These are phyloP conservation scores for Bombus vancouverensis DNA, from an alignment of 1,140 invertebrate genomes.

Conservation along the genomic window DNA sequence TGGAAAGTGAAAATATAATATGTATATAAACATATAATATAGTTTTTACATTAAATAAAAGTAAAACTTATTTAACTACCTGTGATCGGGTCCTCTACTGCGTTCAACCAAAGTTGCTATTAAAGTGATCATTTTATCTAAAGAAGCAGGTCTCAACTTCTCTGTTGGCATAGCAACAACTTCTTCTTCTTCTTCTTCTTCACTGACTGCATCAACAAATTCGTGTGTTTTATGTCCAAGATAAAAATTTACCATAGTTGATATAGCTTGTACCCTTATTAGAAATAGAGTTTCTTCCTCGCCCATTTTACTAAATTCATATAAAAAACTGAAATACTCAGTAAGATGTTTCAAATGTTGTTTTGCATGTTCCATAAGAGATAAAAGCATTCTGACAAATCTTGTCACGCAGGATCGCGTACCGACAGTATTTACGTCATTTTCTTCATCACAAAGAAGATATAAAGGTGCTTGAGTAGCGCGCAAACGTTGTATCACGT, in stretches of 20 bases:
- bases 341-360: constrained; percentile 93
- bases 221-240: constrained; percentile 90
- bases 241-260: constrained; percentile 95
- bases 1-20: constrained; percentile 66
- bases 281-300: constrained; percentile 95
- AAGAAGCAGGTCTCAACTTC: constrained; percentile 92
- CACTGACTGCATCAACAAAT: constrained; percentile 87
- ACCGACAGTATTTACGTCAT: constrained; percentile 86
- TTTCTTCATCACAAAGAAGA: constrained; percentile 77
- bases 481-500: constrained; percentile 94
- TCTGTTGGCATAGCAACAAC: constrained; percentile 87
- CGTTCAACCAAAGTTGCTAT: constrained; percentile 94
- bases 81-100: constrained; percentile 89
- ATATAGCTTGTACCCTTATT: constrained; percentile 92
- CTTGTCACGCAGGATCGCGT: constrained; percentile 94
- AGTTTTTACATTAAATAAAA: background rate
- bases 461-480: constrained; percentile 78
- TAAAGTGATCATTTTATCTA: constrained; percentile 98
- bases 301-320: constrained; percentile 97
- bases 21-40: background rate
- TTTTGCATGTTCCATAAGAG: constrained; percentile 94
- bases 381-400: constrained; percentile 94
- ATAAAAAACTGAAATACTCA: constrained; percentile 95
- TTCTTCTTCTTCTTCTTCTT: constrained; percentile 92
- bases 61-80: constrained; percentile 49